Evolutionary conservation across 2,888 invertebrate species (phyloP).

Genomic region (Colletes collaris): DNA sequence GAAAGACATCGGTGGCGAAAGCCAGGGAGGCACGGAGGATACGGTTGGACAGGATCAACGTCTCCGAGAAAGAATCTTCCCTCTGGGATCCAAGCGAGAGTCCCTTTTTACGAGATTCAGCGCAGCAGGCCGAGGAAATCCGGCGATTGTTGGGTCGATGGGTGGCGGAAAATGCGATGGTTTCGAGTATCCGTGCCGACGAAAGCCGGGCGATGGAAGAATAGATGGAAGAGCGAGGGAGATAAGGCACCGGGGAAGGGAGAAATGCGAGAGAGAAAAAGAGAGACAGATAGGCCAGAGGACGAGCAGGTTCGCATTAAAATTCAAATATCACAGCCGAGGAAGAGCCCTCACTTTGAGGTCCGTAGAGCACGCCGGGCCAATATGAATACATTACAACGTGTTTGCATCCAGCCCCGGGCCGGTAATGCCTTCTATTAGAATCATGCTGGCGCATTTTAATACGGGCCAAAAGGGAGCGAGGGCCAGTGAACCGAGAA

Average conservation of each 20-base stretch:
- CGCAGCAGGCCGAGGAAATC: slow-evolving; percentile 54
- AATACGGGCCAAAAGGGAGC: slow-evolving; percentile 65
- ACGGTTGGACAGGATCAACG: slow-evolving; percentile 4
- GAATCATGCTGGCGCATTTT: slow-evolving; percentile 81
- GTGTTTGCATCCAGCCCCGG: slow-evolving; percentile 73
- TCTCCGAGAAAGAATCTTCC: neutral
- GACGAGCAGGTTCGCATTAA: slow-evolving; percentile 68
- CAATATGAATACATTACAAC: slow-evolving; percentile 79
- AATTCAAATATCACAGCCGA: slow-evolving; percentile 74
- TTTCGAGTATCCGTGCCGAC: slow-evolving; percentile 28
- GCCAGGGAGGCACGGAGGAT: too few relatives aligned
- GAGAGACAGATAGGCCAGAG: slow-evolving; percentile 7
- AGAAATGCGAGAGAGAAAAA: neutral
- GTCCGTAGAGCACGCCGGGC: slow-evolving; percentile 66
- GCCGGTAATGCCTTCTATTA: slow-evolving; percentile 79
- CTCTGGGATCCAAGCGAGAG: neutral
- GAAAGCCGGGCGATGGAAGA: neutral
- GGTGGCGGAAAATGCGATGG: slow-evolving; percentile 49
- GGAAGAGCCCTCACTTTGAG: slow-evolving; percentile 69
- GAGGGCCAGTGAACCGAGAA: slow-evolving; percentile 12
- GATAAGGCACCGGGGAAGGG: slow-evolving; percentile 8
- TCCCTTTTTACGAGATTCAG: slow-evolving; percentile 39
- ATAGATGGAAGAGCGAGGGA: slow-evolving; percentile 3
- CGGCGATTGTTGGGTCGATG: slow-evolving; percentile 60
- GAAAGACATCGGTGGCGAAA: neutral